These are phyloP conservation scores for Dasypus novemcinctus DNA, from an alignment of 2,113 vertebrate genomes.

Conservation along the genomic window DNA sequence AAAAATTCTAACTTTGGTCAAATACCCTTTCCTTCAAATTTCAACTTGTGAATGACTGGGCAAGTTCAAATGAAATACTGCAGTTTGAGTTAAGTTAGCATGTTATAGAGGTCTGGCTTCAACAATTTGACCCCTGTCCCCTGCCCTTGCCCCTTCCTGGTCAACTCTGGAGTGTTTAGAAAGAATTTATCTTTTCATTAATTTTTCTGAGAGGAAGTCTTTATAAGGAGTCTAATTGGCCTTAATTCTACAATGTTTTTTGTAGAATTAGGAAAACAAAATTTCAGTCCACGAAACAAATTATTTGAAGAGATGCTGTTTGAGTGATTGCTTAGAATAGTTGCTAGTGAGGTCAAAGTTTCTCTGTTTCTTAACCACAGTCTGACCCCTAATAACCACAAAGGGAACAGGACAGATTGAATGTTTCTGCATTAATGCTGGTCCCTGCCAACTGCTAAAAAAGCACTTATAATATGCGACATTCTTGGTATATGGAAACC, in stretches of 20 bases:
- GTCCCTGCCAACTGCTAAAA: neutral
- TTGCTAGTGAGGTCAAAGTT: neutral
- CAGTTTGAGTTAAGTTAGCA: constrained; percentile 23
- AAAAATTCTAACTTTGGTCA: constrained; percentile 4
- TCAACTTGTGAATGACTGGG: neutral
- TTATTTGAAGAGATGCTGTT: constrained; percentile 35
- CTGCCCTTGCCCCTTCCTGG: neutral
- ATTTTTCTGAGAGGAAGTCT: constrained; percentile 50
- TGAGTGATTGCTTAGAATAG: neutral
- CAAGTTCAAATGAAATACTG: constrained; percentile 29
- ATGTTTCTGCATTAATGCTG: neutral
- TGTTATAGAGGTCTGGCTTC: neutral
- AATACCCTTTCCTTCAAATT: neutral
- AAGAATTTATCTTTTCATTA: constrained; percentile 42
- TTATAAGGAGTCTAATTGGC: constrained; percentile 39
- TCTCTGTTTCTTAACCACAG: neutral
- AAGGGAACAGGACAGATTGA: neutral
- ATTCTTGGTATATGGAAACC: neutral
- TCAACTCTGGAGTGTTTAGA: neutral
- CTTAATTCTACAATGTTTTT: neutral
- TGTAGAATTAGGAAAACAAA: constrained; percentile 49
- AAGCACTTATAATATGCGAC: neutral
- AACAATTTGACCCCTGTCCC: neutral
- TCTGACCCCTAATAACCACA: neutral
- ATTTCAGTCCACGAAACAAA: neutral